Evolutionary conservation across 1,140 invertebrate species (phyloP), one percentile per base, ranked within the genome.

Genomic region (Brachionus paranguensis): DNA sequence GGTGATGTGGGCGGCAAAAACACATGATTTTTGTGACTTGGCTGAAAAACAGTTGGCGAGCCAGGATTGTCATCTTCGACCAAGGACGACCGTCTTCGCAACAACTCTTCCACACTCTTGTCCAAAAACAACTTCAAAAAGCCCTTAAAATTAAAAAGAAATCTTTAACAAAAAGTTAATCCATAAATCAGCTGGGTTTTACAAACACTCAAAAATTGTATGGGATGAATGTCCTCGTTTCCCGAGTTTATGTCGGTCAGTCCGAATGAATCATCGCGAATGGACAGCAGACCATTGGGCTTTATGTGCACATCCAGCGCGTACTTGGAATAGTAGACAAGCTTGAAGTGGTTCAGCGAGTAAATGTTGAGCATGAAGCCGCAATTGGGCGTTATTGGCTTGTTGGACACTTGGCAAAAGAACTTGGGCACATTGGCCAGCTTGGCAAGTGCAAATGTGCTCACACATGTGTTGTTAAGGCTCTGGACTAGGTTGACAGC

Each of bases 311-410:
- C 24, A 24, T 81, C 78, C 1, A 81, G 37, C 11, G 37, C 33
- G 53, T 81, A 81, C 11, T 68, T 60, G n/a, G 78, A 81, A n/a
- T 81, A 81, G 37, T 81, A 81, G 60, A 81, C 33, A 5, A 81
- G 53, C 7, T 81, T 81, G 29, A 81, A 81, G 14, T 81, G 78
- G 27, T 0, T 81, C 1, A 81, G 17, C 6, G 78, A 65, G 53
- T 81, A 33, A 29, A 81, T 81, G 12, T 45, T 20, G 8, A 81
- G 33, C 78, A 81, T 81, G 20, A 64, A 81, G 24, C 78, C 78
- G 53, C 53, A 68, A 11, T 64, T 60, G 5, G 78, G n/a, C 12
- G 12, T 24, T 20, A 81, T 45, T 11, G 20, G 37, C 17, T 65
- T 27, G 24, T 60, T 64, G 27, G n/a, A 60, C 20, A 27, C 37